Base-by-base conservation (phyloP, 2,113 vertebrate genomes). In the Anthoscopus minutus region DNA sequence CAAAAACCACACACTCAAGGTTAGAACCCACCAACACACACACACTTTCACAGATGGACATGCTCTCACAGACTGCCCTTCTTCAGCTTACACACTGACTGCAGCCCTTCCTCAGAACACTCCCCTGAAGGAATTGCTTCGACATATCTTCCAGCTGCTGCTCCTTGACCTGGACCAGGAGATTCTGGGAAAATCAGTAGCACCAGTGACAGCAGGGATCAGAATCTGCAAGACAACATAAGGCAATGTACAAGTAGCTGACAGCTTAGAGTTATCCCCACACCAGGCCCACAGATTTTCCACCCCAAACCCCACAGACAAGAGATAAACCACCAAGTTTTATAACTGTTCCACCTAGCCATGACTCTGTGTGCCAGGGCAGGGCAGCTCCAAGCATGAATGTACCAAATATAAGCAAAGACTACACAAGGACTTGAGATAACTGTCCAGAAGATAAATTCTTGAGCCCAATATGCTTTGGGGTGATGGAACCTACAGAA, bases 401-500 rank as follows among this genome's bases (percentile, higher is more conserved):
- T 28, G 33, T 13, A 27, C 8, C 24, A 35, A 45, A 35, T 10
- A 17, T 3, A 74, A 57, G 33, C 18, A 22, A 74, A 74, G 40
- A 57, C 35, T 19, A 45, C 54, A 10, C 1, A 1, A 58, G 5
- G 25, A 30, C 42, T 35, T 58, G 33, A 58, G 20, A 7, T 22
- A 58, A 37, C 11, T 13, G 24, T 74, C 25, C 11, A 37, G 33
- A 58, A 58, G 19, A 30, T 8, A 30, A 58, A 47, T 23, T 30
- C 6, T 37, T 8, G 33, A 58, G 33, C 4, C 24, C 0, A 1
- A 7, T 57, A 16, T 0, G 4, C 33, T 45, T 21, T 45, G 40
- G 35, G 42, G 33, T 0, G 0, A 57, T 0, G 0, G 51, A 56
- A 56, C 4, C 23, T 35, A 28, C 10, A 11, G 18, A 44, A 42